Conservation (phyloP, 1,140 invertebrate genomes). For the Microplitis demolitor region DNA sequence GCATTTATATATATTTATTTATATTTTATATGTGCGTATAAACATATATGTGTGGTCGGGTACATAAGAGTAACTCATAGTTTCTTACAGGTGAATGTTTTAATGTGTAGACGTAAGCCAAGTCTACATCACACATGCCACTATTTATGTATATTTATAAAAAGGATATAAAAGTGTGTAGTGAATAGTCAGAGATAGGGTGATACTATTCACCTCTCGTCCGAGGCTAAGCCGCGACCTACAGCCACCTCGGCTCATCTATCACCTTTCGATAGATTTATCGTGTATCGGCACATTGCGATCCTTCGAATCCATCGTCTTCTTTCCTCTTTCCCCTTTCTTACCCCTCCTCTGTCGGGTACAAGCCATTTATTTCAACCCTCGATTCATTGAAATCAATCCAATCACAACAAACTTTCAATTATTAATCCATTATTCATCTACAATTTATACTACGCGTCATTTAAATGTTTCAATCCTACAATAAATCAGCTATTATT, state of each 20-base stretch:
- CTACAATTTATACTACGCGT: not conserved
- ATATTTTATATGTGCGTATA: not conserved
- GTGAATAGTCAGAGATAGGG: not conserved
- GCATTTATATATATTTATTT: not conserved
- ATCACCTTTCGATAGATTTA: conserved; percentile 51
- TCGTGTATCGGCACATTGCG: conserved; percentile 48
- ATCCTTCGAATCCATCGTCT: conserved; percentile 37
- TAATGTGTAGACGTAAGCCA: conserved; percentile 7
- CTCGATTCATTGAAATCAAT: conserved; percentile 30
- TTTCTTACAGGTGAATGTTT: conserved; percentile 26
- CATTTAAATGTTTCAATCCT: not conserved
- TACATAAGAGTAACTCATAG: conserved; percentile 26
- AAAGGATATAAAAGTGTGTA: not conserved
- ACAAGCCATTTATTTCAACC: conserved; percentile 43
- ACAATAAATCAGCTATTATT: not conserved
- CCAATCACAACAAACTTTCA: conserved; percentile 26
- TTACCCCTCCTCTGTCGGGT: no score
- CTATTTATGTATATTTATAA: not conserved
- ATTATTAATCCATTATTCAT: conserved; percentile 13
- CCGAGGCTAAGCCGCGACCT: conserved; percentile 17
- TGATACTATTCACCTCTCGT: not conserved
- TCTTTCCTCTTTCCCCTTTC: not conserved
- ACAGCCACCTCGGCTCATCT: conserved; percentile 39
- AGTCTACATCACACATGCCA: not conserved
- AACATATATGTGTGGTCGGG: conserved; percentile 3